Evolutionary conservation across 1,140 invertebrate species (phyloP).

Genomic region (Macrocentrus cingulum): DNA sequence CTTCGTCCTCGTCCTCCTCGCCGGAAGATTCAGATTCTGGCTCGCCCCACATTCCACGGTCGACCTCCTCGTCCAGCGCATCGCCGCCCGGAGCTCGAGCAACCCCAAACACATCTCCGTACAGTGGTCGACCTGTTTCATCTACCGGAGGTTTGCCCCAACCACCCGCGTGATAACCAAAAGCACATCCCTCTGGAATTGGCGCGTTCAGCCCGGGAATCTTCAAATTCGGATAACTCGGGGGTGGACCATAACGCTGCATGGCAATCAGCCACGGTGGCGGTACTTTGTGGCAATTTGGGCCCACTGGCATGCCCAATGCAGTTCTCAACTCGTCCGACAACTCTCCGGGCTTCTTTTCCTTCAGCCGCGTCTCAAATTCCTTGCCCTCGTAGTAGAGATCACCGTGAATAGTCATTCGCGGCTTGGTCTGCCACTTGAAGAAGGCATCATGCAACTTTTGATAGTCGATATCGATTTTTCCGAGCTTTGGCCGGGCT

Average conservation of each 20-base stretch:
- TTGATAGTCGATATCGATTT: conserved; percentile 99
- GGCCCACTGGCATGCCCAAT: conserved; percentile 97
- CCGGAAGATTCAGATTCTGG: conserved; percentile 93
- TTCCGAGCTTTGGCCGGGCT: conserved; percentile 95
- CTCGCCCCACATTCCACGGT: conserved; percentile 95
- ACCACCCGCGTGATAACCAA: conserved; percentile 98
- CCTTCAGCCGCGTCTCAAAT: conserved; percentile 95
- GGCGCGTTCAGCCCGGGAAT: conserved; percentile 92
- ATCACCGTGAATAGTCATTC: conserved; percentile 98
- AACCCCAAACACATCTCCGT: conserved; percentile 96
- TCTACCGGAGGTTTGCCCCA: conserved; percentile 99
- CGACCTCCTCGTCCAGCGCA: conserved; percentile 81
- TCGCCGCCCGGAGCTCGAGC: conserved; percentile 62
- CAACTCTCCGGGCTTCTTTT: conserved; percentile 98
- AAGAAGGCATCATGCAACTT: conserved; percentile 99
- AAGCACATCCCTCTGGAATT: conserved; percentile 94
- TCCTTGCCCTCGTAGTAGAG: conserved; percentile 99
- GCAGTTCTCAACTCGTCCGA: conserved; percentile 95
- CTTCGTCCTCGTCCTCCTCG: conserved; percentile 81
- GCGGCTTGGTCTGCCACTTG: conserved; percentile 97
- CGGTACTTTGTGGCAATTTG: conserved; percentile 84
- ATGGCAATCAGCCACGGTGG: conserved; percentile 99
- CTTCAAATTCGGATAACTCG: conserved; percentile 98
- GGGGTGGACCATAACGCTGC: conserved; percentile 98
- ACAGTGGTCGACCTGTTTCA: conserved; percentile 94